Percentiles rank a stretch among this genome's conserved stretches.
Conservation (phyloP, 2,888 invertebrate species). For the Hemistola chrysoprasaria region DNA sequence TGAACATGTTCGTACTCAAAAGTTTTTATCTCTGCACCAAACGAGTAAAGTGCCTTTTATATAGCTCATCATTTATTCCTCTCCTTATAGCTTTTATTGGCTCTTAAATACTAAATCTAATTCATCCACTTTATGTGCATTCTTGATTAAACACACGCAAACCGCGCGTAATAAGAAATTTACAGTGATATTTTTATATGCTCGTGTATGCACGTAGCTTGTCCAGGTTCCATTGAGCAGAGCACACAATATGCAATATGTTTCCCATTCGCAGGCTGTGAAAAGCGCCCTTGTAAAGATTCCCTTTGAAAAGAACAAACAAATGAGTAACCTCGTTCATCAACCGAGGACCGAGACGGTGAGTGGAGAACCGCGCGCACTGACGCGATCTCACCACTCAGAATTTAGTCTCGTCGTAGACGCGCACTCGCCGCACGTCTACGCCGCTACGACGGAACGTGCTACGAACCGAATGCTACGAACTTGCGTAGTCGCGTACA, state of each 20-base stretch:
- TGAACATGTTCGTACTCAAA: too few species aligned
- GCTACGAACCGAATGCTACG: conserved; percentile 34
- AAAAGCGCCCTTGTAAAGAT: conserved; percentile 45
- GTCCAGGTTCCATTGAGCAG: conserved; percentile 13
- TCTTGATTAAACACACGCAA: too few species aligned
- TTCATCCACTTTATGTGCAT: too few species aligned
- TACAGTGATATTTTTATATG: too few species aligned
- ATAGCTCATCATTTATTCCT: neutral
- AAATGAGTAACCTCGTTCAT: conserved; percentile 51
- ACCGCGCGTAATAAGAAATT: too few species aligned
- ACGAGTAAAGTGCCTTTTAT: neutral
- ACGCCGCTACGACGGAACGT: conserved; percentile 32
- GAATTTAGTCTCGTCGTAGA: conserved; percentile 43
- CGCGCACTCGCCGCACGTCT: conserved; percentile 38
- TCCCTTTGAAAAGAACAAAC: conserved; percentile 53
- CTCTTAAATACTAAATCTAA: neutral
- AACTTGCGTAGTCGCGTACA: conserved; percentile 13
- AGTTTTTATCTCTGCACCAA: too few species aligned
- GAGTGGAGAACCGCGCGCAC: conserved; percentile 32
- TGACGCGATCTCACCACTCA: conserved; percentile 16
- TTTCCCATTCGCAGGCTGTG: conserved; percentile 38
- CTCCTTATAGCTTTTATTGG: too few species aligned
- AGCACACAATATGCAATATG: conserved; percentile 24
- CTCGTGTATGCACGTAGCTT: neutral
- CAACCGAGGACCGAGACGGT: conserved; percentile 32